Base-by-base conservation (phyloP, 1,140 invertebrate genomes). In the Nymphalis io region DNA sequence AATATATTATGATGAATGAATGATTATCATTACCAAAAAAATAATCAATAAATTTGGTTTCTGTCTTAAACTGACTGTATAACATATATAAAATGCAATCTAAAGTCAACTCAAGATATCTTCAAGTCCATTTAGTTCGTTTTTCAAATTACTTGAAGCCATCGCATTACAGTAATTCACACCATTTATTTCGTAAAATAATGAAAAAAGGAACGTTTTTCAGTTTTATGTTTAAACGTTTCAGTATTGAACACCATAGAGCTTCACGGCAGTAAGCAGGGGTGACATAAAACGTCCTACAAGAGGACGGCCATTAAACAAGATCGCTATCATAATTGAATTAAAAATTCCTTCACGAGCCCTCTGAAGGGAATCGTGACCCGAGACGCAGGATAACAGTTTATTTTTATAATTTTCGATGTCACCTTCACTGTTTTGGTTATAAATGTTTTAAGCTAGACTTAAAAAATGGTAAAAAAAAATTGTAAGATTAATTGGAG, bases 281-380 rank as follows among this genome's bases (percentile, higher is more conserved):
- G 46, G 46, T 51, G 62, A 61, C 58, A 78, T 77, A 80, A 80
- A 82, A 78, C 73, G 74, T 71, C 69, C 79, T 81, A 74, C 80
- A 76, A 84, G 76, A 78, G 79, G 73, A 69, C 79, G 84, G 75
- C 81, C 86, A 88, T 90, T 88, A 90, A 88, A 88, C 86, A 88
- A 85, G 86, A 90, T 90, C 79, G 85, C 71, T 88, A 88, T 89
- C 85, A 88, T 90, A 89, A 90, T 90, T 90, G 88, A 90, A 90
- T 90, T 90, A 89, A 90, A 89, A 88, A 90, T 90, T 90, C 88
- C 88, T 71, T 86, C 88, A 88, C 88, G 88, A 80, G 67, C 65
- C 77, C 68, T 68, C 65, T 62, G 57, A 61, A 60, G 53, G 57
- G 60, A 70, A 39, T 65, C 64, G 68, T 72, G 69, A 64, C 73